Evolutionary conservation across 2,113 vertebrate species (phyloP), one percentile per base, ranked within the genome.

Genomic region (Mustela lutreola): DNA sequence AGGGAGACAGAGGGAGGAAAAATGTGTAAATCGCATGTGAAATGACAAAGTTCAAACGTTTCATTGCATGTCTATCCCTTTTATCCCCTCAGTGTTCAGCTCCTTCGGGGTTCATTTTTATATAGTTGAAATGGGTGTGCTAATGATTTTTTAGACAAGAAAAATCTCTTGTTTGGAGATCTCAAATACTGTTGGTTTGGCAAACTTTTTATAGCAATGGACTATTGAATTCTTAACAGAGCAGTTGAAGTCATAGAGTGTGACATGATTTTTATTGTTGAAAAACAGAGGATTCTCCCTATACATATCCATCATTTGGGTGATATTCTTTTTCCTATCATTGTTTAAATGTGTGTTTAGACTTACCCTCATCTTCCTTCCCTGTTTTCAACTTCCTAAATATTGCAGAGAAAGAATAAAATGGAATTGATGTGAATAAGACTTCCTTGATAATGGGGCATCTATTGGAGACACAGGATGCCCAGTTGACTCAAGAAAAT

Each of bases 341-440:
- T 76, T 19, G 62, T 88, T 81, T 87, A 87, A 89, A 60, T 60
- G 82, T 82, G n/a, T 70, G 11, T 83, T 94, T 94, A 91, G 90
- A 94, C 4, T n/a, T 81, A 60, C 14, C 48, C 7, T 78, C 15
- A 11, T 70, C 26, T 62, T 94, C n/a, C 0, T 45, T 97, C 24
- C 65, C 50, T 94, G 24, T 83, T 67, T 92, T 93, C 50, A 91
- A 36, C 48, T 81, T 90, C 45, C 45, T 95, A 88, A 71, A 48
- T 80, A 19, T 16, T 33, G 6, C 11, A 75, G 56, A 84, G 71
- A 92, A 36, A 62, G 5, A 12, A 80, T 67, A 33, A 92, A 94
- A 45, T 16, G 56, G 45, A 89, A 28, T 48, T 24, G 14, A 48
- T 60, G 14, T 91, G 39, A 87, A 82, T 0, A 62, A 91, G 82